Evolutionary conservation across 1,140 invertebrate genomes (phyloP).

Genomic region (Lithobius niger): DNA sequence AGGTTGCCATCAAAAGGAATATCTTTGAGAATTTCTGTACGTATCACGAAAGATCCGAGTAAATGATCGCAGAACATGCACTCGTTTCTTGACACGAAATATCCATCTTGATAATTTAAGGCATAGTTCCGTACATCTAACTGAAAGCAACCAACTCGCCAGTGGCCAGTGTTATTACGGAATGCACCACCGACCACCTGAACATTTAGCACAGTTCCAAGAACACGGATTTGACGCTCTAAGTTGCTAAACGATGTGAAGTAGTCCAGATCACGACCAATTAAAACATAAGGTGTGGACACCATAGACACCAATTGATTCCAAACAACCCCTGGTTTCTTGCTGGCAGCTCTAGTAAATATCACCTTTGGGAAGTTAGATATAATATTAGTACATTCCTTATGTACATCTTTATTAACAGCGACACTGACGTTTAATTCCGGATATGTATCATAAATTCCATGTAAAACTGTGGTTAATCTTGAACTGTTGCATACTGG

Average conservation of each 20-base stretch:
- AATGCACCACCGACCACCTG: conserved; percentile 22
- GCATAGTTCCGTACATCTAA: conserved; percentile 21
- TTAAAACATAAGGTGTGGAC: conserved; percentile 24
- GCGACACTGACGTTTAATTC: not conserved
- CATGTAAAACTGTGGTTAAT: not conserved
- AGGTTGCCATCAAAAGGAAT: conserved; percentile 14
- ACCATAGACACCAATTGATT: conserved; percentile 18
- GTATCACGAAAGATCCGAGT: conserved; percentile 24
- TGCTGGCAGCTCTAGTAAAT: too few species aligned
- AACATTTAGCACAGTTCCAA: conserved; percentile 16
- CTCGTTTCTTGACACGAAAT: conserved; percentile 23
- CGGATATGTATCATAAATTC: not conserved
- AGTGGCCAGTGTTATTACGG: conserved; percentile 23
- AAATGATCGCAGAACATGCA: conserved; percentile 28
- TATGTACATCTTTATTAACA: too few species aligned
- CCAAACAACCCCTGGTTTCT: conserved; percentile 14
- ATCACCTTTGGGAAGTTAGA: not conserved
- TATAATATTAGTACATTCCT: not conserved
- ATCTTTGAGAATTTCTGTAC: conserved; percentile 12
- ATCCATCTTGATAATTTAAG: conserved; percentile 22
- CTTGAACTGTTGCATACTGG: not conserved
- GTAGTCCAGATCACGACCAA: conserved; percentile 20
- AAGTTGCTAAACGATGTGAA: conserved; percentile 16
- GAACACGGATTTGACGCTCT: conserved; percentile 24
- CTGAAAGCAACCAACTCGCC: conserved; percentile 27